Base-by-base conservation (phyloP, 2,113 vertebrate genomes). In the Labeo rohita region DNA sequence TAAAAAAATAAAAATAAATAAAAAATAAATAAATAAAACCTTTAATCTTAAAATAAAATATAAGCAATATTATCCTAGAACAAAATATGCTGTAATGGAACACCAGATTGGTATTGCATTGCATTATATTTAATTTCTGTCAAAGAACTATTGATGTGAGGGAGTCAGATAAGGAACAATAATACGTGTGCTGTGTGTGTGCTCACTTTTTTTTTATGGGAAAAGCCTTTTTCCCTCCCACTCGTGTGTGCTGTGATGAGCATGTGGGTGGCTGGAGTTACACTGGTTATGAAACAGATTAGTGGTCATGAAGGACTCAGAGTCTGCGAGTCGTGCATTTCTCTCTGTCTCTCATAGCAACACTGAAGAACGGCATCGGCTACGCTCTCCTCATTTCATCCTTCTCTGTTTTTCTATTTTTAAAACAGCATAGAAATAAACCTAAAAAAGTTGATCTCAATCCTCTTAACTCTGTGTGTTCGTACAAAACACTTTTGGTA, bases 151-250 rank as follows among this genome's bases (percentile, higher is more conserved):
- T 28, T 43, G 16, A 80, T 45, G 18, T 43, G 61, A 80, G 52
- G 4, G 4, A 68, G 15, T 49, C 13, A 36, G 13, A 82, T 45
- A 43, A 49, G n/a, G 2, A 47, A 49, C 11, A 52, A 15, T 52
- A 34, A 15, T 39, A 49, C 0, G 16, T 49, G 52, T 70, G 13
- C 28, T 70, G 16, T 39, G n/a, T 72, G 11, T 54, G 39, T n/a
- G 10, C 15, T 12, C 21, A 68, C 13, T 28, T 79, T 63, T 16
- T 68, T 80, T 4, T 8, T 1, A 80, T 76, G 23, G 68, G 84
- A 90, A 86, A 93, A 93, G 91, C 92, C 92, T 93, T 76, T 28
- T 12, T 91, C 87, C 81, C 66, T 36, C 92, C 93, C 90, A 91
- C 92, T n/a, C 61, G 76, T 89, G 87, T 88, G 74, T 85, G 86